Percentiles rank a stretch among this genome's conserved stretches.
phyloP scores from a whole-genome alignment of 1,140 invertebrate species.

The Gryllus bimaculatus region DNA sequence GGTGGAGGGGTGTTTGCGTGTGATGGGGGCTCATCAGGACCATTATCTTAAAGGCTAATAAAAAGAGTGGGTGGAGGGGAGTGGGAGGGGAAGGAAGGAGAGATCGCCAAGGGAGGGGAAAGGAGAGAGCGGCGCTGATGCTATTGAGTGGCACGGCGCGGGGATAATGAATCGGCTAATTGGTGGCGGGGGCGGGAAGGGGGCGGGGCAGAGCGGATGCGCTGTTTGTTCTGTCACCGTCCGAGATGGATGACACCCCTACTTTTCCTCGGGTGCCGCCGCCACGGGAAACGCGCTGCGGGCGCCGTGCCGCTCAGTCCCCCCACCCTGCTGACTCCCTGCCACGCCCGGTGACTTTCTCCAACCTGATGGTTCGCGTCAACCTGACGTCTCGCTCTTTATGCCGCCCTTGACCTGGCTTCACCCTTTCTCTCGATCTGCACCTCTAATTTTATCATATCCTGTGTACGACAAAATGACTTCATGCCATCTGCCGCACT shows the following conservation, averaged over 20 bases:
- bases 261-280: no score
- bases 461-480: no score
- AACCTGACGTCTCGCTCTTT: no score
- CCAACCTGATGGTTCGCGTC: no score
- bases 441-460: no score
- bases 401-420: no score
- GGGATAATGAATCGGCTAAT: slow-evolving; percentile 18
- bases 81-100: neutral
- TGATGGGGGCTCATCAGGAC: slow-evolving; percentile 7
- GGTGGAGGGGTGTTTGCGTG: neutral
- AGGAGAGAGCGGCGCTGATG: neutral
- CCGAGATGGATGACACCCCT: slow-evolving; percentile 8
- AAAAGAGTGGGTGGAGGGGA: neutral
- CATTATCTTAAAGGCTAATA: slow-evolving; percentile 17
- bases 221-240: slow-evolving; percentile 11
- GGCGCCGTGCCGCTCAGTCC: no score
- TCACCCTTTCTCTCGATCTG: no score
- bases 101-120: neutral
- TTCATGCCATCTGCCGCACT: no score
- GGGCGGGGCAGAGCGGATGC: neutral
- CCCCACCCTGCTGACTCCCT: no score
- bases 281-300: no score
- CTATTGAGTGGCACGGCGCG: neutral
- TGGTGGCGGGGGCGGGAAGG: neutral
- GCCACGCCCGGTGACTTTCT: no score